Evolutionary conservation across 2,113 vertebrate species (phyloP).

Genomic region (Gnathonemus longibarbis): DNA sequence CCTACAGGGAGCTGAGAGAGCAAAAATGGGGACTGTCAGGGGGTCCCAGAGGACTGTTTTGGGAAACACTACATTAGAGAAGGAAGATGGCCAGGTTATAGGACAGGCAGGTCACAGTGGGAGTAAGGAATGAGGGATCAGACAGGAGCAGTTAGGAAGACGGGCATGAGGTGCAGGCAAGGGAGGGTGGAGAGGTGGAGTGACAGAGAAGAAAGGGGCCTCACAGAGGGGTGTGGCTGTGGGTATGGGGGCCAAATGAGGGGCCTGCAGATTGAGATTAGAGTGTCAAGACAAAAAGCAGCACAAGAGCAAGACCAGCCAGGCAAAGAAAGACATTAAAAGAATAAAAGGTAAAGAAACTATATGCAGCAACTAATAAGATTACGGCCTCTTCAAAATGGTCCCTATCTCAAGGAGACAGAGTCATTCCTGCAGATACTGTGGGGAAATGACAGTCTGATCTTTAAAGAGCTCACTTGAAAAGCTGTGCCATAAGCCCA

Average conservation of each 20-base stretch:
- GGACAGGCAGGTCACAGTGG: background rate
- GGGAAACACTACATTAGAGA: background rate
- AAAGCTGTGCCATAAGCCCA: background rate
- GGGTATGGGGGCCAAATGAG: background rate
- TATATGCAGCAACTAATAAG: background rate
- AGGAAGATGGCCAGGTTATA: background rate
- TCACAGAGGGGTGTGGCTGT: background rate
- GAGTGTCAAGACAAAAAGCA: background rate
- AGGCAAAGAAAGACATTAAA: background rate
- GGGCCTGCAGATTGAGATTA: background rate
- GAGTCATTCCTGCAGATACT: background rate
- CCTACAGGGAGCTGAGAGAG: no score
- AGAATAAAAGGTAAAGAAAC: background rate
- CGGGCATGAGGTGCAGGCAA: background rate
- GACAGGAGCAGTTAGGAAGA: background rate
- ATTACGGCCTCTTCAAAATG: background rate
- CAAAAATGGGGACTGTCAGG: no score
- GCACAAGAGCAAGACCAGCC: background rate
- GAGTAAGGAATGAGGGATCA: background rate
- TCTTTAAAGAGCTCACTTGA: background rate
- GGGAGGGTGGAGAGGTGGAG: background rate
- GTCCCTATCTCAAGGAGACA: background rate
- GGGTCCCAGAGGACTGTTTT: background rate
- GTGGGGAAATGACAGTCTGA: background rate
- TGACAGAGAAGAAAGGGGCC: background rate